Base-by-base conservation (phyloP, 2,113 vertebrate species). In the Elaphurus davidianus region DNA sequence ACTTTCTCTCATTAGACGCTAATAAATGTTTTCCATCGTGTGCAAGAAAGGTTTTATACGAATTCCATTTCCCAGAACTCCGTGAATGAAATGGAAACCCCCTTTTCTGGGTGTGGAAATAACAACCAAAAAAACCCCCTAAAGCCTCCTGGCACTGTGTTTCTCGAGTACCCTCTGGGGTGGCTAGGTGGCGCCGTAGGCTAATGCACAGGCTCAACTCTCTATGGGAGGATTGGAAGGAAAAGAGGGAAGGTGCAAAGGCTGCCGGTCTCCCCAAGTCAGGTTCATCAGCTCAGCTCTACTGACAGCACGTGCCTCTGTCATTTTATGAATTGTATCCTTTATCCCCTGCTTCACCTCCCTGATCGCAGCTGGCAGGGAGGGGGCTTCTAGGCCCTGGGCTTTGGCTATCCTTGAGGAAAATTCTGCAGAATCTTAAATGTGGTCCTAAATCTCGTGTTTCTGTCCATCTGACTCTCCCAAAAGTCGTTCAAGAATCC, bases 31-130 rank as follows among this genome's bases (percentile, higher is more conserved):
- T 98, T 95, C 54, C 92, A 90, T 94, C 79, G 7, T 71, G 90
- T 96, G 52, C 47, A 96, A 93, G 64, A 93, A 96, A 90, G 52
- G 40, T 79, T 98, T 98, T 92, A 67, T 52, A 96, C 81, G 92
- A 97, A 98, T 91, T 97, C 95, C 89, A 87, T 62, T 98, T 98
- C 98, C 98, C 97, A 98, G 97, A 98, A 98, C 89, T 96, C 93
- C 7, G 19, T 94, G 93, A 97, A 94, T 95, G 97, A 96, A 96
- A 83, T 96, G 98, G 98, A 98, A 98, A 98, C 79, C 96, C 98
- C 98, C 97, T 97, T 93, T 81, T 90, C 82, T 87, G 87, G 14
- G 79, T 83, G 47, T 93, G 87, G 81, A 96, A 92, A 97, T 95
- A 74, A 92, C n/a, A 87, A 62, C 6, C 6, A 62, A 43, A 57